Conservation (phyloP, 2,888 invertebrate species). For the Drosophila infuscata region DNA sequence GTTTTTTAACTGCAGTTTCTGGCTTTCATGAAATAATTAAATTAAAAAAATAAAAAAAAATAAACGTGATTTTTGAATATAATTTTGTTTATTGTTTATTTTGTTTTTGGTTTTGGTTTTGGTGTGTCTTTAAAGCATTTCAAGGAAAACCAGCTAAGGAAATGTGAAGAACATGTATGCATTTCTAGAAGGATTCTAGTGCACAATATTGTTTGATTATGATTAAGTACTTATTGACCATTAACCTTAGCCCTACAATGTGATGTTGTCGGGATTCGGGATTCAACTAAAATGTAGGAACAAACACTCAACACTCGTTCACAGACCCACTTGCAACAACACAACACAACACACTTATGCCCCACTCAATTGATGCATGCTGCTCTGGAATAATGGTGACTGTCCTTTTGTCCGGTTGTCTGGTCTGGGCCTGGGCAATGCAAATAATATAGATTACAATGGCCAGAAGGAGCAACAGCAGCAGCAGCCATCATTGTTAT, state of each 20-base stretch:
- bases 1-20: not conserved
- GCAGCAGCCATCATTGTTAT: constrained; percentile 22
- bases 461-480: constrained; percentile 12
- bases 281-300: not conserved
- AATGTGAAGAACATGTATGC: not conserved
- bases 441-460: constrained; percentile 42
- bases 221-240: not conserved
- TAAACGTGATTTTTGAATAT: not conserved
- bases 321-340: not conserved
- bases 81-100: not conserved
- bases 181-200: not conserved
- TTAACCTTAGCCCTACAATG: not conserved
- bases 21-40: too few relatives aligned
- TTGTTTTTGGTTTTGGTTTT: not conserved
- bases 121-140: not conserved
- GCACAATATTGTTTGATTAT: not conserved
- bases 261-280: not conserved
- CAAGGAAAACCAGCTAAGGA: not conserved
- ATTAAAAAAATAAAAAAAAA: too few relatives aligned
- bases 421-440: constrained; percentile 10
- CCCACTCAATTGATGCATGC: not conserved
- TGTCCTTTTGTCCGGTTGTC: not conserved
- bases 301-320: not conserved
- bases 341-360: not conserved
- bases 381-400: not conserved